Evolutionary conservation across 2,797 vertebrate species (phyloP), one percentile per base, ranked within the genome.

Genomic region (Thaleichthys pacificus): DNA sequence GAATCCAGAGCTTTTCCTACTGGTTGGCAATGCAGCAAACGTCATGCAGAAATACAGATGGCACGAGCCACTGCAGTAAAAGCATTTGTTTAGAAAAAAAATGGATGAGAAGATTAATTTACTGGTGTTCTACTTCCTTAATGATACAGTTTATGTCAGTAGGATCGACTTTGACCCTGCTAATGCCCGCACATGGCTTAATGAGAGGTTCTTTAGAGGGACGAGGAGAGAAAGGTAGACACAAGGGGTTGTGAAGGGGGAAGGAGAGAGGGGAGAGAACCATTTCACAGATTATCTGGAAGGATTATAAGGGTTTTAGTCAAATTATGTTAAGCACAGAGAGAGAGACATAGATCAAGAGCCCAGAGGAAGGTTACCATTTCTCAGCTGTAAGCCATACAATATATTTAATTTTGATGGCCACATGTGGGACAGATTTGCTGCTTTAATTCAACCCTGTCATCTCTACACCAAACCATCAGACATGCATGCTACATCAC

Each of bases 281-380:
- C 91, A 93, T 93, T 93, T 93, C 90, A 89, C 91, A 93, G 93
- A 93, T 93, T 92, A 93, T 93, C 92, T 92, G 77, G 82, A 84
- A 87, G 93, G 93, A 93, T 94, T 94, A 93, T 73, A 90, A 81
- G 83, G 91, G 89, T 93, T 93, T 93, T 93, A 93, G 87, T 89
- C 90, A 92, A 94, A 93, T 93, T 92, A 91, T 60, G 83, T 92
- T 92, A 93, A 93, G 91, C 91, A 93, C 90, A 92, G 90, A 88
- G 89, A 80, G 88, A 76, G 78, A 91, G 88, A 91, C 85, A 88
- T 89, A 91, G 89, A 92, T 93, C 89, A 90, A 86, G 88, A 91
- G 91, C 89, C 87, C 74, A 79, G 86, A 81, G 86, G 91, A 92
- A 92, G 89, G 91, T 90, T 91, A 88, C 85, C 85, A 85, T 92